Conservation (phyloP, 2,797 vertebrate species). For the Melanitta fusca region DNA sequence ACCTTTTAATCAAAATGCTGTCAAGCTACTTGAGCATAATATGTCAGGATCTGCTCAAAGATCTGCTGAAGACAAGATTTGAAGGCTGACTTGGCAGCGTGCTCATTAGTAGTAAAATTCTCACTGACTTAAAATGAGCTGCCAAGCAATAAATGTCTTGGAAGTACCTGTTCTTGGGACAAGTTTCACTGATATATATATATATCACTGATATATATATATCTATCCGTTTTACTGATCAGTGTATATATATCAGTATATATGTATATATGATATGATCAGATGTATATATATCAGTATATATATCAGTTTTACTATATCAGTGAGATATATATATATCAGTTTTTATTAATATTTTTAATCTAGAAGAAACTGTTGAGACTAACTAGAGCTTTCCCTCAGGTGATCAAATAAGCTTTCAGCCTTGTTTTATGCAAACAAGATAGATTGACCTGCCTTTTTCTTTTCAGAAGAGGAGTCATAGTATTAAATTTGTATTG, state of each 20-base stretch:
- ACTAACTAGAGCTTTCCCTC: neutral
- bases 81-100: slow-evolving; percentile 19
- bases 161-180: slow-evolving; percentile 6
- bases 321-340: no score
- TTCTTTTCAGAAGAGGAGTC: neutral
- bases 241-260: no score
- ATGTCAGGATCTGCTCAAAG: neutral
- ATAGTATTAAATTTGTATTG: neutral
- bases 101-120: neutral
- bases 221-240: no score
- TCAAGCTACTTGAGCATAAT: neutral
- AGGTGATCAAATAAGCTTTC: neutral
- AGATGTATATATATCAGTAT: no score
- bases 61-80: neutral
- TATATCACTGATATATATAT: neutral
- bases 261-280: no score
- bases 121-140: neutral
- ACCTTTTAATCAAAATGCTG: neutral
- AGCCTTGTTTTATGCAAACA: neutral
- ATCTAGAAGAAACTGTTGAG: neutral
- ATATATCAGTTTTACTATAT: no score
- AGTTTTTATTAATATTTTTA: neutral
- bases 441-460: neutral
- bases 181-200: neutral
- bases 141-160: neutral